Evolutionary conservation across 2,888 invertebrate genomes (phyloP).

Genomic region (Eretmocerus hayati): DNA sequence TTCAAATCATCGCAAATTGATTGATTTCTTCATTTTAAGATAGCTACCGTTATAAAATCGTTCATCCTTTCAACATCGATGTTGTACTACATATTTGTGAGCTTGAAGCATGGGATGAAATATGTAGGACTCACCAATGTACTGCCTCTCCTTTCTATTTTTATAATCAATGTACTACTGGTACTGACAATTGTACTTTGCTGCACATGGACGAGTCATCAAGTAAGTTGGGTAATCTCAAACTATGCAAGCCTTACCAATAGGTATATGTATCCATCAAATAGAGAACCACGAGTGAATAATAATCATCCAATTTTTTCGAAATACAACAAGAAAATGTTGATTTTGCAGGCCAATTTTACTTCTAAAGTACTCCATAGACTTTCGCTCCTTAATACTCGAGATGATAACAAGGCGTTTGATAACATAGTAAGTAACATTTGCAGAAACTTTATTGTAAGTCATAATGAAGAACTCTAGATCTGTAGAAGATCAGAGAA

Average conservation of each 20-base stretch:
- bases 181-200: conserved; percentile 6
- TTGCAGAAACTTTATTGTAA: no score
- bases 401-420: conserved; percentile 1
- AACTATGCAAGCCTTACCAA: no score
- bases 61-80: conserved; percentile 6
- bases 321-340: neutral
- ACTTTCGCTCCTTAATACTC: conserved; percentile 7
- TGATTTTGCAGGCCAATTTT: conserved; percentile 3
- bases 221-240: no score
- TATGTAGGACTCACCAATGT: neutral
- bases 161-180: neutral
- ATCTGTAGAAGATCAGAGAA: no score
- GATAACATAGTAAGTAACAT: conserved; percentile 2
- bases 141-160: neutral
- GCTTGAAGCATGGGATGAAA: neutral
- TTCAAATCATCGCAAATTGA: neutral
- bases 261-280: neutral
- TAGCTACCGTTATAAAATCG: conserved; percentile 7
- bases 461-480: no score
- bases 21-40: conserved; percentile 1
- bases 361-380: conserved; percentile 7
- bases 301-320: no score
- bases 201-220: conserved; percentile 13
- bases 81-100: conserved; percentile 9
- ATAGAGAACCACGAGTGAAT: neutral